Conservation (phyloP, 2,888 invertebrate genomes). For the Troides aeacus region DNA sequence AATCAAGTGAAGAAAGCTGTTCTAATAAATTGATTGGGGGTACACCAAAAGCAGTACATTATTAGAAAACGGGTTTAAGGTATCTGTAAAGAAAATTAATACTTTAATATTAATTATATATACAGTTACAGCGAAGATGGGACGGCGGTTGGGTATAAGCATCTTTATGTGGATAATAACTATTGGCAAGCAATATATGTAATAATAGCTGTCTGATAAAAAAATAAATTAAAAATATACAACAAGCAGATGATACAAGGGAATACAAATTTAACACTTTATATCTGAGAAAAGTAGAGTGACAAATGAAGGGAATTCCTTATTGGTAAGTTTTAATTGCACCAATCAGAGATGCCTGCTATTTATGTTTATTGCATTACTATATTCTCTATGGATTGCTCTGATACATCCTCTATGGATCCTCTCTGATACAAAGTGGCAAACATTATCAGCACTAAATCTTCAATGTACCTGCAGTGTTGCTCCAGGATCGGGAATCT, state of each 20-base stretch:
- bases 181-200: no score
- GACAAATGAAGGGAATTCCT: background rate
- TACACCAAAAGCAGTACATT: no score
- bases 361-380: no score
- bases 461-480: constrained; percentile 62
- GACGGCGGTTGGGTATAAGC: no score
- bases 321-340: background rate
- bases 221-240: background rate
- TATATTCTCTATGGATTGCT: background rate
- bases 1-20: no score
- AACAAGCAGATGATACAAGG: background rate
- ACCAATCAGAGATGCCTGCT: background rate
- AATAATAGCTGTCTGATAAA: background rate
- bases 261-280: constrained; percentile 8
- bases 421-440: constrained; percentile 39
- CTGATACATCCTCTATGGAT: constrained; percentile 21
- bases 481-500: constrained; percentile 67
- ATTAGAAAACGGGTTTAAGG: no score
- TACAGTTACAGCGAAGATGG: no score
- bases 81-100: no score
- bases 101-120: no score
- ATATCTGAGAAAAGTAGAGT: constrained; percentile 24
- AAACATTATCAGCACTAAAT: constrained; percentile 41
- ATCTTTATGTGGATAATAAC: no score
- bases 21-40: no score